Percentiles rank a stretch among this genome's conserved stretches.
Conservation (phyloP, 2,113 vertebrate species). For the Ictidomys tridecemlineatus region DNA sequence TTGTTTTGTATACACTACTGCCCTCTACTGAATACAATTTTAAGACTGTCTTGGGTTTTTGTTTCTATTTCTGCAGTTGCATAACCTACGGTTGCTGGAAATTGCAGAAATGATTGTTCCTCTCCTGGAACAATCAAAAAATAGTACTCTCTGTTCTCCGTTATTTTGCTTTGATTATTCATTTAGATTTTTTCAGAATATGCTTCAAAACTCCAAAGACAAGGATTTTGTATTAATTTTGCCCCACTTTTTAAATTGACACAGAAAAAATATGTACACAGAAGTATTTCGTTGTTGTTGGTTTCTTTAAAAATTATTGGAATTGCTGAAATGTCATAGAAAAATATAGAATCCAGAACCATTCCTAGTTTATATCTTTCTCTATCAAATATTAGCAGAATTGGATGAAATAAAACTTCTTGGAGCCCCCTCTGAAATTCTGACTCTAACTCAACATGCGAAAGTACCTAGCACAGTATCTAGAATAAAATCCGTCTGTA, state of each 20-base stretch:
- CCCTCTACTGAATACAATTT: conserved; percentile 74
- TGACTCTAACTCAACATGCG: background rate
- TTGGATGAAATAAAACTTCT: background rate
- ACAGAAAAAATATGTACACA: background rate
- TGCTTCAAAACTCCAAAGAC: conserved; percentile 13
- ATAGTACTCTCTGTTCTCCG: background rate
- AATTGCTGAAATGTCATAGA: background rate
- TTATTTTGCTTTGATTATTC: background rate
- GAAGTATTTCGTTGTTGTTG: background rate
- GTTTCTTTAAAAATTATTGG: conserved; percentile 45
- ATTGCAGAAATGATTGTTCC: background rate
- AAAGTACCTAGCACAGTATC: background rate
- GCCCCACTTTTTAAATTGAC: conserved; percentile 43
- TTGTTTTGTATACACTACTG: conserved; percentile 60
- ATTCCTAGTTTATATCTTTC: background rate
- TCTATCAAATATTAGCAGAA: background rate
- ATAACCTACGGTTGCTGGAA: background rate
- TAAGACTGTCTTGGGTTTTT: background rate
- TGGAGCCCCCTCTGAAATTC: background rate
- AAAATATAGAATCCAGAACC: background rate
- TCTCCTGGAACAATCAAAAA: background rate
- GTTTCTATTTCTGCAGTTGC: background rate
- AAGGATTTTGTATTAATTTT: background rate
- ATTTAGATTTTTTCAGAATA: background rate
- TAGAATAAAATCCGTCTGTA: background rate